These are phyloP conservation scores for Metopolophium dirhodum DNA, from an alignment of 1,140 invertebrate species.

Conservation along the genomic window DNA sequence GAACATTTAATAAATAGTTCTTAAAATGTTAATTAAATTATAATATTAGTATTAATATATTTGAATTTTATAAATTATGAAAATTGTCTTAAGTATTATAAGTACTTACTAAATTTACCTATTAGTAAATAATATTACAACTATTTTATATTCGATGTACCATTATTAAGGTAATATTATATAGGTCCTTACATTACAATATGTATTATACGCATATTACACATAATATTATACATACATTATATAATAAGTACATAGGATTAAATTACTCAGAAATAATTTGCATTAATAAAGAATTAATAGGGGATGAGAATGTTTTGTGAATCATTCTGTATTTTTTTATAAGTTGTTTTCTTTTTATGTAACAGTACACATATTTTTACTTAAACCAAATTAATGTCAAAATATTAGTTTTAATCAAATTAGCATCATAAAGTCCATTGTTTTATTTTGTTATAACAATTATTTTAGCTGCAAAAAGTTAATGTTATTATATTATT, in stretches of 20 bases:
- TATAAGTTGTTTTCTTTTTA: neutral
- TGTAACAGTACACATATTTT: neutral
- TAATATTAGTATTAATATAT: neutral
- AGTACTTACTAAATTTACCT: no score
- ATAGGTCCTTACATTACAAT: no score
- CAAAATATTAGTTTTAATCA: conserved; percentile 1
- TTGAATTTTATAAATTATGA: neutral
- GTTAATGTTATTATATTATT: conserved; percentile 19
- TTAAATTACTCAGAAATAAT: neutral
- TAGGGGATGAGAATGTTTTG: neutral
- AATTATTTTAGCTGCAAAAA: conserved; percentile 1
- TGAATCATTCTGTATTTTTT: neutral
- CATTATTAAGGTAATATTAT: no score
- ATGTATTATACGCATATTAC: no score
- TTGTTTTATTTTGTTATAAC: neutral
- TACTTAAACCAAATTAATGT: neutral
- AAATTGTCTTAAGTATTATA: no score
- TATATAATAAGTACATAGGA: no score
- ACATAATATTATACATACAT: no score
- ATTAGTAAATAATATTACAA: no score
- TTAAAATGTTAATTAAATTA: neutral
- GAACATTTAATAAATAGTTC: neutral
- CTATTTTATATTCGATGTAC: no score
- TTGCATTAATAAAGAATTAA: neutral
- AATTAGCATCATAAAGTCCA: neutral